These are phyloP conservation scores for Nixonia krombeini DNA, from an alignment of 1,140 invertebrate genomes.

Conservation along the genomic window DNA sequence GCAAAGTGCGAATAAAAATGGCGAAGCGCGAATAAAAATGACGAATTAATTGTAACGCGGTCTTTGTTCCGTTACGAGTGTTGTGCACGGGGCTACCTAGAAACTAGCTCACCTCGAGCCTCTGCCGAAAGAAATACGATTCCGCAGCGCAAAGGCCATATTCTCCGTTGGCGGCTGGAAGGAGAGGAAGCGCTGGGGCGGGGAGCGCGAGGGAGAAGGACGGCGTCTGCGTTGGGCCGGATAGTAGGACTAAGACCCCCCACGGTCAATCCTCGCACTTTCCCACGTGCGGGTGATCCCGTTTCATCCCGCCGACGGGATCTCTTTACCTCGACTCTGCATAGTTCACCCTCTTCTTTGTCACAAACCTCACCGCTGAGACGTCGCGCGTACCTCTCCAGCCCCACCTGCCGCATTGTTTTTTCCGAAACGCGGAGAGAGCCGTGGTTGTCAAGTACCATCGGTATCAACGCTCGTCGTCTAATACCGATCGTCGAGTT, in stretches of 20 bases:
- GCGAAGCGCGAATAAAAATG: constrained; percentile 37
- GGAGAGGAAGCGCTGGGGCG: constrained; percentile 48
- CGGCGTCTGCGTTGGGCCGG: constrained; percentile 48
- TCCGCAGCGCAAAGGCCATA: constrained; percentile 55
- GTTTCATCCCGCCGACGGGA: constrained; percentile 67
- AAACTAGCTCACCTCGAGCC: constrained; percentile 48
- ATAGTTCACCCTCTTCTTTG: constrained; percentile 51
- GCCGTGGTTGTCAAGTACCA: background rate
- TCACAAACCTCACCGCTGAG: constrained; percentile 39
- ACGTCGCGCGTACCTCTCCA: no score
- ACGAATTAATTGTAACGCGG: constrained; percentile 37
- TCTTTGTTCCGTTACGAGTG: constrained; percentile 47
- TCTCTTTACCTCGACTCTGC: constrained; percentile 59
- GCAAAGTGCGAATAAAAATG: no score
- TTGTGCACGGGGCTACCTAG: constrained; percentile 47
- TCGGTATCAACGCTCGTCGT: no score
- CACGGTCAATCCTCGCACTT: constrained; percentile 69
- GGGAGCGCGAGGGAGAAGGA: constrained; percentile 47
- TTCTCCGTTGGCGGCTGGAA: constrained; percentile 51
- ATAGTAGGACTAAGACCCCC: constrained; percentile 64
- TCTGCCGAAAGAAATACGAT: constrained; percentile 64
- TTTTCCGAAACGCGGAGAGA: background rate
- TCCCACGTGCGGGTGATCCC: constrained; percentile 71
- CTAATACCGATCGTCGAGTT: no score
- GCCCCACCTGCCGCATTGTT: no score